Conservation (phyloP, 2,113 vertebrate species). For the Pomatorhinus ruficollis region DNA sequence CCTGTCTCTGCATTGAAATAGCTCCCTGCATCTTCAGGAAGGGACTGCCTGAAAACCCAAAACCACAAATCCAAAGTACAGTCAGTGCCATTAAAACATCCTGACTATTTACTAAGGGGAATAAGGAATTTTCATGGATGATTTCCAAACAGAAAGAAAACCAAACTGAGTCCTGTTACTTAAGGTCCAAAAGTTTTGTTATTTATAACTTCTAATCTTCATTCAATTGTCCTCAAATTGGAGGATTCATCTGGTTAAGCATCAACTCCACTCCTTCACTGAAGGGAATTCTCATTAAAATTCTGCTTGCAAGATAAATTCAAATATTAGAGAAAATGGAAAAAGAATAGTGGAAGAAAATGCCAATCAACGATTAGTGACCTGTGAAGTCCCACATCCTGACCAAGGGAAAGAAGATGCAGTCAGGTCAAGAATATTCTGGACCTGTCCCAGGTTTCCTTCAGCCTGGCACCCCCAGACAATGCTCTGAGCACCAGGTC, state of each 20-base stretch:
- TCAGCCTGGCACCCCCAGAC: background rate
- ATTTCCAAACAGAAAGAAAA: background rate
- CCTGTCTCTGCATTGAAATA: slow-evolving; percentile 84
- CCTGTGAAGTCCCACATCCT: background rate
- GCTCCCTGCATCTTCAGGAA: slow-evolving; percentile 78
- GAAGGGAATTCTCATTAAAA: background rate
- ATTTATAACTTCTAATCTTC: background rate
- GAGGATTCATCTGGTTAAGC: background rate
- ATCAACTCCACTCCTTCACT: background rate
- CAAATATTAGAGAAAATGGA: background rate
- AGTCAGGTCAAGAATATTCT: background rate
- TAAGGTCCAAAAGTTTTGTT: background rate
- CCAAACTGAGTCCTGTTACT: background rate
- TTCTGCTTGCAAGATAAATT: background rate
- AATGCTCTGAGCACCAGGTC: background rate
- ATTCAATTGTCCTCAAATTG: background rate
- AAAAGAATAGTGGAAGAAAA: background rate
- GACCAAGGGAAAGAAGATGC: background rate
- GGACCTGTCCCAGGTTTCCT: background rate
- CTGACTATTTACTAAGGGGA: background rate
- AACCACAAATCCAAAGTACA: background rate
- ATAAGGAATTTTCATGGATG: background rate
- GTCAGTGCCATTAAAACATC: background rate
- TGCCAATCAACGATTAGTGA: background rate
- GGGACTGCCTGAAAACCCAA: slow-evolving; percentile 74